These are phyloP conservation scores for Coecobrya sp. DNA, from an alignment of 2,888 invertebrate species.

Conservation along the genomic window DNA sequence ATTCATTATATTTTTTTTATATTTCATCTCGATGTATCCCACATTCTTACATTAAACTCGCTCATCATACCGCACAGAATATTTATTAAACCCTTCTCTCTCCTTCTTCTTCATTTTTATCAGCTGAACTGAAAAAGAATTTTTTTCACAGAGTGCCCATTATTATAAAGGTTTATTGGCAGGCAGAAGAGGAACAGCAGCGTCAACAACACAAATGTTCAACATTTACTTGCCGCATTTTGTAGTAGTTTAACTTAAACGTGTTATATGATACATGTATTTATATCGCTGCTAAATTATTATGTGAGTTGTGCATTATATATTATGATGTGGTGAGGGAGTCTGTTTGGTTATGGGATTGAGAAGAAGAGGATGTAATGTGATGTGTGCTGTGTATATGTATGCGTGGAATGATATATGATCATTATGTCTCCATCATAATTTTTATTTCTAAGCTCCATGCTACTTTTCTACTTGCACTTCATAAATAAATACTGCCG, in stretches of 20 bases:
- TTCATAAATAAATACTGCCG: constrained; percentile 46
- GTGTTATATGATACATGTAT: not conserved
- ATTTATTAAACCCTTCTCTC: not conserved
- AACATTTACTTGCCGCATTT: constrained; percentile 38
- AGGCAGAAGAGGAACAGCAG: not conserved
- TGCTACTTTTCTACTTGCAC: constrained; percentile 23
- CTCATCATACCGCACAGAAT: constrained; percentile 41
- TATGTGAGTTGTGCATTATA: too few relatives aligned
- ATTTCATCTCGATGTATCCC: too few relatives aligned
- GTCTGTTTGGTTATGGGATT: not conserved
- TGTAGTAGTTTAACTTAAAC: not conserved
- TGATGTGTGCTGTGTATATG: constrained; percentile 37
- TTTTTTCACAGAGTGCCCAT: constrained; percentile 7
- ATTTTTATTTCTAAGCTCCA: constrained; percentile 65
- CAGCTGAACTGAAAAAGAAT: constrained; percentile 45
- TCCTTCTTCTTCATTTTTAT: constrained; percentile 25
- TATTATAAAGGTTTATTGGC: constrained; percentile 39
- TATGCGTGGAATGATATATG: constrained; percentile 69
- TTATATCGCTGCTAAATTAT: not conserved
- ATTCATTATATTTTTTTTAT: not conserved
- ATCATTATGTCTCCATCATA: constrained; percentile 74
- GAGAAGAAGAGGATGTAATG: not conserved
- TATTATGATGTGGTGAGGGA: not conserved
- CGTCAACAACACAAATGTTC: constrained; percentile 64
- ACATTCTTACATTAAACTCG: not conserved